Evolutionary conservation across 2,113 vertebrate species (phyloP).

Genomic region (Mormyrus iriodes): DNA sequence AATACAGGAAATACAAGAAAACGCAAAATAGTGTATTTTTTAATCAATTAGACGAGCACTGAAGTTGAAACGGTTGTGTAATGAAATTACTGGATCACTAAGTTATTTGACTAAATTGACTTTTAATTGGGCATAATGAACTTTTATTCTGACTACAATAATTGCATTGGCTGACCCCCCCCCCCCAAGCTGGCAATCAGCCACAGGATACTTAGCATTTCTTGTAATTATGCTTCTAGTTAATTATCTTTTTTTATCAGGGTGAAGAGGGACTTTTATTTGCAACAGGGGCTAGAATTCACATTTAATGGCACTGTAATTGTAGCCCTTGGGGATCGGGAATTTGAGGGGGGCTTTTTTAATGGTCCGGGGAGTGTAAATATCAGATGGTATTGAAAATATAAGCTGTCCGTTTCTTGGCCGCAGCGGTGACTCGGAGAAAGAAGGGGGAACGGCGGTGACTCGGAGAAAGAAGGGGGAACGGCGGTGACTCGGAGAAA

Average conservation of each 20-base stretch:
- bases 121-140: constrained; percentile 62
- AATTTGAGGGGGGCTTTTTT: constrained; percentile 28
- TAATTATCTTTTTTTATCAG: constrained; percentile 51
- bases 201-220: constrained; percentile 44
- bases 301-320: constrained; percentile 30
- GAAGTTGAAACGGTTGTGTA: constrained; percentile 22
- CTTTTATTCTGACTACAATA: constrained; percentile 53
- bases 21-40: background rate
- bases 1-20: background rate
- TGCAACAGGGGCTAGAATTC: constrained; percentile 23
- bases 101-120: constrained; percentile 56
- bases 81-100: constrained; percentile 51
- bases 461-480: background rate
- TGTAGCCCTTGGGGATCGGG: constrained; percentile 8
- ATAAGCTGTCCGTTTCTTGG: background rate
- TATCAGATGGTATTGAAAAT: constrained; percentile 20
- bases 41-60: background rate
- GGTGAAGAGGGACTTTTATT: constrained; percentile 41
- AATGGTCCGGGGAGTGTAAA: constrained; percentile 28
- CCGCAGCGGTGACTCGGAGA: background rate
- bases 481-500: background rate
- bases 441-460: background rate
- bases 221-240: constrained; percentile 51
- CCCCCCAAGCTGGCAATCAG: constrained; percentile 46
- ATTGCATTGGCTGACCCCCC: constrained; percentile 54